Conservation (phyloP, 2,797 vertebrate genomes). For the Merluccius polli region DNA sequence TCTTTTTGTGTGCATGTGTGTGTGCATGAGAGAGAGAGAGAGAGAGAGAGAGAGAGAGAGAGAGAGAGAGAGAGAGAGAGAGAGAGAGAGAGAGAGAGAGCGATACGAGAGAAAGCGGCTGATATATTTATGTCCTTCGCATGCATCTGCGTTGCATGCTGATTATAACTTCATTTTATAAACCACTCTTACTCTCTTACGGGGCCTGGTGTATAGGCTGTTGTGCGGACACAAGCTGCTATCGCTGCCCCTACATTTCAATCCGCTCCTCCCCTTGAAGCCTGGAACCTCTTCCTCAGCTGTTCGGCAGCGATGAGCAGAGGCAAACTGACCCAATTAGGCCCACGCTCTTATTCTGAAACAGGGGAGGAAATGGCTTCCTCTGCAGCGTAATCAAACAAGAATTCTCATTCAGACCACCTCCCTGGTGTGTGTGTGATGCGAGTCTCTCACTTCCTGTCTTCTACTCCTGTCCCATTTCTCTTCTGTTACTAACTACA, state of each 20-base stretch:
- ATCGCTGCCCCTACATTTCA: conserved; percentile 14
- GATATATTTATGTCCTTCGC: not conserved
- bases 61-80: not conserved
- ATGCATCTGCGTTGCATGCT: not conserved
- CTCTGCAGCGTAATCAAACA: conserved; percentile 52
- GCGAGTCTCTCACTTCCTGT: conserved; percentile 27
- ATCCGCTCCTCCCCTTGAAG: conserved; percentile 14
- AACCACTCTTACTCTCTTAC: not conserved
- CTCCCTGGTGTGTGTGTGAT: conserved; percentile 43
- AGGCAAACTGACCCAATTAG: conserved; percentile 64
- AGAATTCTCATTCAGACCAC: conserved; percentile 56
- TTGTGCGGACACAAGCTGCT: not conserved
- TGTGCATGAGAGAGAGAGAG: not conserved
- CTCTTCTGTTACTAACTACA: not conserved
- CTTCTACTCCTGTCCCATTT: conserved; percentile 43
- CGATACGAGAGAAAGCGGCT: too few species aligned
- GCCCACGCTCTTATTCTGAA: conserved; percentile 39
- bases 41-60: too few species aligned
- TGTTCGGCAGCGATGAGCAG: conserved; percentile 42
- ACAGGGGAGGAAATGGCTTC: conserved; percentile 51
- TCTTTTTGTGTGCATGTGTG: not conserved
- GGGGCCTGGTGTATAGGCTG: not conserved
- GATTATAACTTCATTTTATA: not conserved
- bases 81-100: not conserved
- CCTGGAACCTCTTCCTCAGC: conserved; percentile 41